Base-by-base conservation (phyloP, 2,113 vertebrate species). In the Dasyprocta punctata region DNA sequence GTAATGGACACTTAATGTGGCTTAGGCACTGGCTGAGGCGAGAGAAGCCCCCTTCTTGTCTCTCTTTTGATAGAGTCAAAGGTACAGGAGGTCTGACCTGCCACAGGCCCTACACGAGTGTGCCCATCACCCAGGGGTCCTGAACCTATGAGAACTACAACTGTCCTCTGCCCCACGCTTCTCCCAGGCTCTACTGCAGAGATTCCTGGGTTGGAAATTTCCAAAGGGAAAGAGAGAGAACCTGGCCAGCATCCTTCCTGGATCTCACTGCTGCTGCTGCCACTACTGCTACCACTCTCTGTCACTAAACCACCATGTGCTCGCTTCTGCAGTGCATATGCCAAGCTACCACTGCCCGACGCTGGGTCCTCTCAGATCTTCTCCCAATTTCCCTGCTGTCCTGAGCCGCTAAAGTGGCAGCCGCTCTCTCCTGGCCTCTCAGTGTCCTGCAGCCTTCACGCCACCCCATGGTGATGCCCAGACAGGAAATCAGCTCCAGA, bases 1-100 rank as follows among this genome's bases (percentile, higher is more conserved):
- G 49, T 97, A 98, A 98, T 98, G 97, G 97, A 93, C 91, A 93
- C 83, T 96, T 90, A 95, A 84, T 81, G 87, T 91, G 96, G 41
- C 90, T 97, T 88, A 73, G 63, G 61, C 89, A 2, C 49, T 56
- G 28, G 69, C 54, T 58, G 24, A 28, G 24, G 60, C 90, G 17
- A 78, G 73, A 65, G 60, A 90, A 60, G 93, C 38, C 97, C 96
- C 60, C 82, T 84, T 65, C 82, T 61, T 28, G 19, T 33, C 56
- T 86, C n/a, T 61, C 58, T 41, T 60, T 90, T 0, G 3, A 73
- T 11, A 82, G 67, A 95, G 78, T 69, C 52, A 86, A 52, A n/a
- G 11, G 28, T 11, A 47, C 26, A 47, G 28, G 81, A 89, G 88
- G 36, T 81, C 49, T 13, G 33, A 36, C 63, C n/a, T 38, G 28